Base-by-base conservation (phyloP, 2,888 invertebrate genomes). In the Tridacna gigas region DNA sequence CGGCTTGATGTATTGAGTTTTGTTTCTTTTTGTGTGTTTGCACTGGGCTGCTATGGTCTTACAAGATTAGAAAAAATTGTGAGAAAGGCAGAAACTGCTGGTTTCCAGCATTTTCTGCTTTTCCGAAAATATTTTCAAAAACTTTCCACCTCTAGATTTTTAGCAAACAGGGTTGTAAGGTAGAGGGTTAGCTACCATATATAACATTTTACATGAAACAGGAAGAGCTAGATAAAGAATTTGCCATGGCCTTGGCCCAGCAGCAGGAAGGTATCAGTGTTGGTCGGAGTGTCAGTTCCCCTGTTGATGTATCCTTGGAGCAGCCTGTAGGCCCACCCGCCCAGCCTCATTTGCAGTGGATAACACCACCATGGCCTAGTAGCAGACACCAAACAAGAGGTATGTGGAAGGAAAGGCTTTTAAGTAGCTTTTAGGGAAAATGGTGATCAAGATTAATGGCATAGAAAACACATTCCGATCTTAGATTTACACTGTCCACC, bases 151-250 rank as follows among this genome's bases (percentile, higher is more conserved):
- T 37, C 37, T 4, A 7, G 7, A 37, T 37, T 37, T 37, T 4
- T 15, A 25, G n/a, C 60, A 4, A 4, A 60, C 20, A 60, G 60
- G 9, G 60, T 18, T 63, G 63, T 22, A 63, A 7, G 4, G 3
- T 63, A 4, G 63, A 63, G 12, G 12, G 37, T 63, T 25, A 63
- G 3, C 26, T 63, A 63, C 26, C 25, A 77, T 20, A 63, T 47
- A 78, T 80, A 65, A 37, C 37, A 37, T 37, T 37, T 37, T 37
- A 37, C 37, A 37, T 37, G 37, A 37, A 37, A 2, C 81, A 91
- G 90, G 91, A 90, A 63, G 89, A 91, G 56, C 83, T 91, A 77
- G 91, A 91, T 51, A 78, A 82, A 71, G 91, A 91, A 74, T 90
- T 89, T 89, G 91, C 91, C 13, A 71, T 91, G 83, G 69, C 89